Evolutionary conservation across 2,888 invertebrate species (phyloP), one percentile per base, ranked within the genome.

Genomic region (Nemoura dubitans): DNA sequence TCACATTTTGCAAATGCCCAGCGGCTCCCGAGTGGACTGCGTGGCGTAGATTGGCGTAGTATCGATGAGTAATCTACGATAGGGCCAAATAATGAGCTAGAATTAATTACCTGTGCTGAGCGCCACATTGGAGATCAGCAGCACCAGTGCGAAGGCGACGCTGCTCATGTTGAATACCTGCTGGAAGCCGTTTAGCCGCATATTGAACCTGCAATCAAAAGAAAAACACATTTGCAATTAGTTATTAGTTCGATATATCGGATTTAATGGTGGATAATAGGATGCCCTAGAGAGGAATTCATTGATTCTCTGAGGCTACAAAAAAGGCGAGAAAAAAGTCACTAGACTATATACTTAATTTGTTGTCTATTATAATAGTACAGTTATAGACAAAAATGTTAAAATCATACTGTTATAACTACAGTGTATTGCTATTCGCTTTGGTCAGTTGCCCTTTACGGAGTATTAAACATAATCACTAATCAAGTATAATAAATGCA

Each of bases 101-200:
- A 78, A 14, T 78, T n/a, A 81, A 16, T 29, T 30, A 81, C 81
- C 81, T 81, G n/a, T 30, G 29, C 81, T 81, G n/a, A 81, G 30
- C 7, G 29, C 81, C 7, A 81, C 30, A 29, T 81, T 81, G 81
- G 29, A 29, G n/a, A 81, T 16, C 16, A 81, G 30, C 81, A 81
- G 30, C 81, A 81, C 0, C 29, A 81, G 81, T 10, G 29, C 21
- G 29, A 21, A 29, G 14, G 81, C 10, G 27, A 81, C 10, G 28
- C 81, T 29, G 28, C 29, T 30, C 81, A 81, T 81, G 81, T 29
- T 81, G 6, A 27, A 30, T 81, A 81, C n/a, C 81, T 7, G 0
- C 5, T 81, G 30, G 6, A 7, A 6, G 14, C 81, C 29, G 28
- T 29, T 30, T 21, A 81, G 81, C n/a, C 81, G 81, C 81, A 81